These are phyloP conservation scores for Rhabdophis nuchalis DNA, from an alignment of 2,797 vertebrate species.

Conservation along the genomic window DNA sequence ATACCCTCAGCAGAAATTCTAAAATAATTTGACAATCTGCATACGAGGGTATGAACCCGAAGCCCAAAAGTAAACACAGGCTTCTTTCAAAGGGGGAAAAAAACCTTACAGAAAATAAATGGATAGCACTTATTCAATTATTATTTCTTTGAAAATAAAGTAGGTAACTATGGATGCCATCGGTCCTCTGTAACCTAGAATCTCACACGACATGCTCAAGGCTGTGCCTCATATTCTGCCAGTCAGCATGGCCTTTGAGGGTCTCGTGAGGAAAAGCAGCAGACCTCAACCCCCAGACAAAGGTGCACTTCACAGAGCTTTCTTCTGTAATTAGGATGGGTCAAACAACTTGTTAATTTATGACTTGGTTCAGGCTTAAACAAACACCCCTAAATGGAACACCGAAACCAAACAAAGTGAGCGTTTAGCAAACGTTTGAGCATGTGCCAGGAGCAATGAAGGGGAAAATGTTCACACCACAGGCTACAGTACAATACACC, in stretches of 20 bases:
- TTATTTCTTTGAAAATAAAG: not conserved
- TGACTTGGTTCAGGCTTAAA: conserved; percentile 53
- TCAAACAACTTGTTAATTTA: conserved; percentile 49
- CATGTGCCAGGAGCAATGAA: conserved; percentile 75
- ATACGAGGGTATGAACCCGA: not conserved
- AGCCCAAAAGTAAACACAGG: not conserved
- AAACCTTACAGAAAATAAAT: not conserved
- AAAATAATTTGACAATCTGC: not conserved
- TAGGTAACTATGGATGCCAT: not conserved
- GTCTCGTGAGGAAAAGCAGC: conserved; percentile 4
- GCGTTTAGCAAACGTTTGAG: conserved; percentile 59
- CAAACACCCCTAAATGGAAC: conserved; percentile 68
- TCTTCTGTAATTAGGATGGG: conserved; percentile 40
- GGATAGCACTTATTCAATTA: not conserved
- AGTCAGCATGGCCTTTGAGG: not conserved
- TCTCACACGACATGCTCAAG: conserved; percentile 13
- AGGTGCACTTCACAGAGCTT: conserved; percentile 28
- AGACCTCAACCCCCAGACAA: conserved; percentile 16
- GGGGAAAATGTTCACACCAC: conserved; percentile 84
- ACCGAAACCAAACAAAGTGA: conserved; percentile 65
- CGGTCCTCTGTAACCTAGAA: too few relatives aligned
- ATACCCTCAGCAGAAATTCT: not conserved
- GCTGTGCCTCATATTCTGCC: not conserved
- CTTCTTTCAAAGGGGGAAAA: not conserved
- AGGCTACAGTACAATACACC: conserved; percentile 76